Base-by-base conservation (phyloP, 2,888 invertebrate genomes). In the Hirtodrosophila confusa region DNA sequence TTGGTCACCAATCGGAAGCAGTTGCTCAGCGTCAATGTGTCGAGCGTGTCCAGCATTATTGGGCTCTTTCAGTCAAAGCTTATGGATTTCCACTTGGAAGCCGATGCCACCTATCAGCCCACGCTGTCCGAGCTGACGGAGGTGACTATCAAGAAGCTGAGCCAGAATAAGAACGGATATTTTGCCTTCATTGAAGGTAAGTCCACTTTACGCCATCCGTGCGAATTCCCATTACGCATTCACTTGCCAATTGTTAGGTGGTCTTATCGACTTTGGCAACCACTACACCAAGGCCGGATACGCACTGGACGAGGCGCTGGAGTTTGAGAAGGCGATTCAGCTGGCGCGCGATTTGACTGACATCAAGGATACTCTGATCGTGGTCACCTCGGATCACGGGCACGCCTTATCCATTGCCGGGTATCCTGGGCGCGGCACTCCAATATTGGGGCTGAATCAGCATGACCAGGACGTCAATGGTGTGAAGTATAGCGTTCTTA, bases 311-410 rank as follows among this genome's bases (percentile, higher is more conserved):
- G 97, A 97, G 89, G 94, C 96, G 0, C 92, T 96, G 0, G 95
- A 96, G 88, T 94, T 96, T 82, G 93, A 95, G 51, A 93, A 94
- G 82, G 95, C 97, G 1, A 93, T 96, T 36, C 88, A 93, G 66
- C 91, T 92, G 74, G 95, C 96, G 0, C 86, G 92, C 49, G 89
- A 92, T 1, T 83, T 95, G 78, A 95, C 95, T 0, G 91, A 91
- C 47, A 90, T 91, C n/a, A 91, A 94, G n/a, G 96, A 97, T 35
- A 97, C 97, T 0, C 90, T 97, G 3, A 94, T 97, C 31, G 94
- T 97, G 0, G 96, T 95, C 3, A 95, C 95, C 0, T 92, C 96
- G 0, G 96, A 96, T 89, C 96, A 96, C 87, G 94, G 95, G 0
- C 96, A 96, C 76, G 94, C 95, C 0, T 94, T 96, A 93, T 93